phyloP scores from a whole-genome alignment of 2,797 vertebrate species.

The Mormyrus hasselquistii region DNA sequence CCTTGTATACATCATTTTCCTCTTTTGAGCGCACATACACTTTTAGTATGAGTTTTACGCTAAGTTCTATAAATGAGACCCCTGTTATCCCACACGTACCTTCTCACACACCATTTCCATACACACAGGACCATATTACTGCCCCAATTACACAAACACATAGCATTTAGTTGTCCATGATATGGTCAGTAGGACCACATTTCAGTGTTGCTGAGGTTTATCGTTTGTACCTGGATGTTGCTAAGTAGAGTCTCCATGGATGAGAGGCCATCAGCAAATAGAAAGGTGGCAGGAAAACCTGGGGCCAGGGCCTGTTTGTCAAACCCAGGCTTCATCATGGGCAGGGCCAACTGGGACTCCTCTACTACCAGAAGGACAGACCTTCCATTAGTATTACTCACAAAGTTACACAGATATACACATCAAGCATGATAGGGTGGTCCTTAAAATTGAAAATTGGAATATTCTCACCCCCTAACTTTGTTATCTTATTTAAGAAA shows the following conservation, averaged over 20 bases:
- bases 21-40: too few relatives aligned
- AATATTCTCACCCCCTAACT: background rate
- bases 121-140: background rate
- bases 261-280: slow-evolving; percentile 84
- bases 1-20: too few relatives aligned
- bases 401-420: background rate
- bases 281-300: slow-evolving; percentile 81
- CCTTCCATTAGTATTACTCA: background rate
- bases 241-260: slow-evolving; percentile 91
- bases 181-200: background rate
- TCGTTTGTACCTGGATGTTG: slow-evolving; percentile 80
- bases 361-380: slow-evolving; percentile 55
- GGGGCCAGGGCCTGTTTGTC: slow-evolving; percentile 75
- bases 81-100: background rate
- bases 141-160: background rate
- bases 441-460: background rate
- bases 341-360: slow-evolving; percentile 70
- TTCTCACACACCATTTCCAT: background rate
- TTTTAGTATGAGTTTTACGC: too few relatives aligned
- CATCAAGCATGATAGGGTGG: background rate
- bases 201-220: background rate
- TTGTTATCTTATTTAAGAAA: background rate
- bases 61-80: too few relatives aligned
- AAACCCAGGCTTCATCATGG: slow-evolving; percentile 64
- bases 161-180: background rate